Evolutionary conservation across 2,888 invertebrate species (phyloP).

Genomic region (Sclerodermus sp.): DNA sequence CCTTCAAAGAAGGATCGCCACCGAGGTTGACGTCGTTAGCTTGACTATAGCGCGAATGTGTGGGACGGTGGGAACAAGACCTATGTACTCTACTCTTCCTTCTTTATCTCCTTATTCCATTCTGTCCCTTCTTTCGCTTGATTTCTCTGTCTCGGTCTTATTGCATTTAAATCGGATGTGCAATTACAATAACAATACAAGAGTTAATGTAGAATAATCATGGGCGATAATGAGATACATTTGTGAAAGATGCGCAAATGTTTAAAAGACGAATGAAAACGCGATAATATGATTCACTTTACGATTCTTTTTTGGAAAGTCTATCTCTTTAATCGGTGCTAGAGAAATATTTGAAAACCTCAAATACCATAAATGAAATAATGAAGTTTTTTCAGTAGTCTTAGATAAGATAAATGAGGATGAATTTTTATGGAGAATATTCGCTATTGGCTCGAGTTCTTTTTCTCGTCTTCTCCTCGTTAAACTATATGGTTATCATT

Average conservation of each 20-base stretch:
- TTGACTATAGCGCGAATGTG: slow-evolving; percentile 30
- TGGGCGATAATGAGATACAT: slow-evolving; percentile 28
- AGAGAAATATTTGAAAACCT: too few relatives aligned
- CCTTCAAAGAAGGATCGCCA: slow-evolving; percentile 24
- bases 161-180: slow-evolving; percentile 44
- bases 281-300: too few relatives aligned
- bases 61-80: slow-evolving; percentile 34
- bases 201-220: slow-evolving; percentile 30
- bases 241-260: slow-evolving; percentile 10
- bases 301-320: too few relatives aligned
- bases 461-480: too few relatives aligned
- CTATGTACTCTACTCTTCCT: not conserved
- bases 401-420: too few relatives aligned
- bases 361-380: too few relatives aligned
- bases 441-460: too few relatives aligned
- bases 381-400: too few relatives aligned
- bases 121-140: slow-evolving; percentile 5
- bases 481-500: too few relatives aligned
- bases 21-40: slow-evolving; percentile 33
- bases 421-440: too few relatives aligned
- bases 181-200: slow-evolving; percentile 39
- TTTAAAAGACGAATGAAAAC: slow-evolving; percentile 19
- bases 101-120: not conserved
- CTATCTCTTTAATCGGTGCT: too few relatives aligned
- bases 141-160: too few relatives aligned